phyloP scores from a whole-genome alignment of 1,140 invertebrate genomes.

The Drosophila pruinosa region DNA sequence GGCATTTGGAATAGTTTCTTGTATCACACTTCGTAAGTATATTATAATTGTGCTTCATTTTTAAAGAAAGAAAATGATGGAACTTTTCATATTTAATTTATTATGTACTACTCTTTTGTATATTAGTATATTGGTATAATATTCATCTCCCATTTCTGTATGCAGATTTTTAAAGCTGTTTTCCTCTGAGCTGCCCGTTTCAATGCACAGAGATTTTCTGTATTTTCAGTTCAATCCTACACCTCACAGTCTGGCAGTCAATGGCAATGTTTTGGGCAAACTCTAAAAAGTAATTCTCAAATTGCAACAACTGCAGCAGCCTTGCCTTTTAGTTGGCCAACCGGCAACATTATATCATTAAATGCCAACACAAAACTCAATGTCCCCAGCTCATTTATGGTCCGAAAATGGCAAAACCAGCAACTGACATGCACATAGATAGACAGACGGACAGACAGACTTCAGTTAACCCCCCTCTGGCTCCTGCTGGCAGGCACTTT shows the following conservation, averaged over 20 bases:
- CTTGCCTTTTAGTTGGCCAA: background rate
- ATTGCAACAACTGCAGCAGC: background rate
- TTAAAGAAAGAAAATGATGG: too few relatives aligned
- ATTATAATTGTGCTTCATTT: too few relatives aligned
- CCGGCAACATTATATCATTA: slow-evolving; percentile 24
- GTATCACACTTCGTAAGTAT: too few relatives aligned
- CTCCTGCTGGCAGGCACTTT: background rate
- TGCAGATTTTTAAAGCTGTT: too few relatives aligned
- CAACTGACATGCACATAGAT: background rate
- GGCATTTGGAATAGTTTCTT: too few relatives aligned
- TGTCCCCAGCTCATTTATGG: slow-evolving; percentile 9
- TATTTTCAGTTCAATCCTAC: too few relatives aligned
- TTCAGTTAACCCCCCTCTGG: background rate
- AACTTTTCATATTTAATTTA: too few relatives aligned
- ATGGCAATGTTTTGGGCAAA: background rate
- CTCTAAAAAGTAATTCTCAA: background rate
- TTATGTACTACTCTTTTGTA: too few relatives aligned
- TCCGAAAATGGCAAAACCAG: slow-evolving; percentile 2
- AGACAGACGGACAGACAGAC: background rate
- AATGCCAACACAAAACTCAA: slow-evolving; percentile 6
- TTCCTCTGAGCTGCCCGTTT: background rate
- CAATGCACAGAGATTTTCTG: background rate
- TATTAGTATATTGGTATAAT: too few relatives aligned
- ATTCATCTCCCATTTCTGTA: too few relatives aligned
- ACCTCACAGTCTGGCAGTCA: background rate